These are phyloP conservation scores for Drosophila bunnanda DNA, from an alignment of 2,888 invertebrate genomes.

Conservation along the genomic window DNA sequence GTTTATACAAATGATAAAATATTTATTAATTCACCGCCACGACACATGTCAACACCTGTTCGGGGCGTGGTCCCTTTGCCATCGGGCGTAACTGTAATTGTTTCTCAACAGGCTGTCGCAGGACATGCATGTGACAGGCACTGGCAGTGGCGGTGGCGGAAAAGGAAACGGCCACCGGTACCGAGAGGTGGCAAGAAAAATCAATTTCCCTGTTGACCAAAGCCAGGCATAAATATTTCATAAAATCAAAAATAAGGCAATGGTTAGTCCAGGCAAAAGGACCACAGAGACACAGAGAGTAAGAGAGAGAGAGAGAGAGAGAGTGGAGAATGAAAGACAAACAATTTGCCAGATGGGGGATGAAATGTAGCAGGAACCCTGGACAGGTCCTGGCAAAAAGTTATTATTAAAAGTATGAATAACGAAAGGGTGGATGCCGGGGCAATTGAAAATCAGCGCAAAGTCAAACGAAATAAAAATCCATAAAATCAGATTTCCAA, in stretches of 20 bases:
- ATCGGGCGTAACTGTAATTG: constrained; percentile 52
- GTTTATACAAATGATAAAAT: constrained; percentile 55
- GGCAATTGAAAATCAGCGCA: constrained; percentile 74
- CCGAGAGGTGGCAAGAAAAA: constrained; percentile 51
- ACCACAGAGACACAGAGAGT: constrained; percentile 18
- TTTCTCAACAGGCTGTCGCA: constrained; percentile 45
- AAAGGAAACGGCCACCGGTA: constrained; percentile 26
- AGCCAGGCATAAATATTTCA: constrained; percentile 65
- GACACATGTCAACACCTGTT: constrained; percentile 49
- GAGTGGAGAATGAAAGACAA: constrained; percentile 62
- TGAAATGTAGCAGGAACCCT: constrained; percentile 1
- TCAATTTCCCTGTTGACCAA: constrained; percentile 78
- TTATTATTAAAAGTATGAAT: constrained; percentile 61
- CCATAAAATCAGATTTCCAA: constrained; percentile 80
- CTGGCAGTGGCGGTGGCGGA: constrained; percentile 28
- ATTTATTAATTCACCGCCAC: constrained; percentile 38
- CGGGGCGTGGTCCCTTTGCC: constrained; percentile 6
- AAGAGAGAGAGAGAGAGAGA: constrained; percentile 3
- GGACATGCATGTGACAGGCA: constrained; percentile 34
- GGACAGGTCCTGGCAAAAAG: constrained; percentile 37
- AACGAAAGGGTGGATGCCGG: constrained; percentile 19
- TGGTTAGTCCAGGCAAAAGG: background rate
- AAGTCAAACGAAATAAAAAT: constrained; percentile 79
- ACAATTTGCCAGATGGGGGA: constrained; percentile 54
- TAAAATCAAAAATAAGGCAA: constrained; percentile 48